These are phyloP conservation scores for Nyctibius grandis DNA, from an alignment of 2,797 vertebrate genomes.

Conservation along the genomic window DNA sequence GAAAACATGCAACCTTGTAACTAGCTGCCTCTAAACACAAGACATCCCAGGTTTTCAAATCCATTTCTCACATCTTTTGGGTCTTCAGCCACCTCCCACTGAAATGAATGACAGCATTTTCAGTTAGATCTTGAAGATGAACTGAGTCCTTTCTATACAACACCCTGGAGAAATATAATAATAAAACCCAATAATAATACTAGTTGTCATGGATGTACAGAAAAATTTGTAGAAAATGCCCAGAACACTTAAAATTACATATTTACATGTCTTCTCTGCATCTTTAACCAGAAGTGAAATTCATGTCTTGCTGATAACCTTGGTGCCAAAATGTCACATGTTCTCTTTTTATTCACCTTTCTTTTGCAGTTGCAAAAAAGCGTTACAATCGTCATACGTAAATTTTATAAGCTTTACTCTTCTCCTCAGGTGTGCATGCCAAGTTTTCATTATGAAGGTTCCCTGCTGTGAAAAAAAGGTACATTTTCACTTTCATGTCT, in stretches of 20 bases:
- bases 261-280: conserved; percentile 4
- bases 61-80: neutral
- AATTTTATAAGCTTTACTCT: conserved; percentile 64
- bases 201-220: neutral
- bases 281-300: neutral
- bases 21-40: neutral
- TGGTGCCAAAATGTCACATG: conserved; percentile 13
- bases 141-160: neutral
- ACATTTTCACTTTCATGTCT: conserved; percentile 69
- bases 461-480: conserved; percentile 69
- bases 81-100: neutral
- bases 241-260: conserved; percentile 17
- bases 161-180: neutral
- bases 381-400: conserved; percentile 59
- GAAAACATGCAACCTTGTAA: neutral
- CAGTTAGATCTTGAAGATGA: neutral
- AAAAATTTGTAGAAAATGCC: neutral
- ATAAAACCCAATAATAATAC: neutral
- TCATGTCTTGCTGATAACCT: conserved; percentile 40
- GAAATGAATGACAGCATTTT: neutral
- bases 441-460: conserved; percentile 70
- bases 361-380: neutral
- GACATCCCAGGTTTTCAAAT: neutral
- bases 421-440: conserved; percentile 70
- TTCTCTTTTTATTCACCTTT: conserved; percentile 25